phyloP scores from a whole-genome alignment of 2,113 vertebrate genomes.

The Ceuthmochares aereus region DNA sequence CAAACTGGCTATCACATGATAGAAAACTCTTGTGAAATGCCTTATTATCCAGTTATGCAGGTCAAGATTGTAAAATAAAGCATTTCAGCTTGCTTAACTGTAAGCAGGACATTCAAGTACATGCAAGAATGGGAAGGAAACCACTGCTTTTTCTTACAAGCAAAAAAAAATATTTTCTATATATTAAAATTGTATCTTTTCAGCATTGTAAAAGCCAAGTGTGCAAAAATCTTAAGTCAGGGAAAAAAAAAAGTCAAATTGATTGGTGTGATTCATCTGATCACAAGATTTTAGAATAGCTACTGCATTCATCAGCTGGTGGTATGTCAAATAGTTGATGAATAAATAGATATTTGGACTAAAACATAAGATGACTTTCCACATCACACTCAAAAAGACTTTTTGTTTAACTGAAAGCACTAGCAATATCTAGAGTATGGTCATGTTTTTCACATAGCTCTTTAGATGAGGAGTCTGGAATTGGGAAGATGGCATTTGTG shows the following conservation, averaged over 20 bases:
- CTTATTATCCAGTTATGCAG: background rate
- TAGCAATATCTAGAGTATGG: background rate
- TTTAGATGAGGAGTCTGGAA: background rate
- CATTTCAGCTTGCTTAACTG: background rate
- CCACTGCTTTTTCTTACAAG: background rate
- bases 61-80: background rate
- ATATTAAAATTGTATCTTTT: background rate
- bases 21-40: background rate
- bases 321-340: background rate
- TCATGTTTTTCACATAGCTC: background rate
- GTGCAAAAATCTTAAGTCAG: background rate
- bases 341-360: background rate
- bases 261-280: background rate
- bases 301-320: background rate
- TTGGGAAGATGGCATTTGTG: background rate
- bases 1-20: background rate
- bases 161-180: background rate
- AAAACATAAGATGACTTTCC: background rate
- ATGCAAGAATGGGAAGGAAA: background rate
- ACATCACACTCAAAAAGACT: background rate
- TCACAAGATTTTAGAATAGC: background rate
- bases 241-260: background rate
- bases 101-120: background rate
- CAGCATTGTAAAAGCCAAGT: background rate
- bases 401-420: background rate